Base-by-base conservation (phyloP, 2,888 invertebrate genomes). In the Hypercompe scribonia region DNA sequence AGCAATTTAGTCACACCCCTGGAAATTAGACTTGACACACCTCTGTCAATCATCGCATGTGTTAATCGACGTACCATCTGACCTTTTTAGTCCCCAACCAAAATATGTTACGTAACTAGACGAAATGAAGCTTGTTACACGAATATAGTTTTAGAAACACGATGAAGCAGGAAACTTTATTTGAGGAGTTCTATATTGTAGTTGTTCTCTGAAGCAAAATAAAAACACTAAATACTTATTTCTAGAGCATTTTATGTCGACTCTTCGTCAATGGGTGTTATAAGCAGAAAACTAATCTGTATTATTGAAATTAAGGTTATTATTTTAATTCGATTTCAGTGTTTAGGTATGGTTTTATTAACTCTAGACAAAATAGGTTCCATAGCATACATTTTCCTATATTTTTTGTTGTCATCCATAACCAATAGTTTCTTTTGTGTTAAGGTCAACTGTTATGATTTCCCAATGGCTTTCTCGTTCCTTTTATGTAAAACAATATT, bases 1-100 rank as follows among this genome's bases (percentile, higher is more conserved):
- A 87, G 84, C 92, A 91, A 92, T 91, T 91, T 90, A 86, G 92
- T 83, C 93, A 79, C 92, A 86, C 94, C 93, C 88, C 83, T 84
- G 77, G 89, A 91, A 90, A 92, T 93, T 90, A 91, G 86, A 84
- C 75, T 75, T 77, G 87, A 83, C 92, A 84, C 92, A 79, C 93
- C 89, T 82, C 82, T 85, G 81, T 85, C 84, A 78, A 79, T 80
- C 78, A 77, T 68, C 80, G 71, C 66, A 75, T 58, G 63, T 65
- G 75, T 70, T 82, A 75, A 80, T 78, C 70, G 76, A 78, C 71
- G 71, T 70, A 70, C 71, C 24, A 79, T 71, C 24, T 46, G 24
- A 66, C 46, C 24, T 72, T 70, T 71, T 33, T 28, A 61, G 50
- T 50, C 18, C 72, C 28, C 50, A 10, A 63, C 64, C 68, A 42